phyloP scores from a whole-genome alignment of 2,888 invertebrate genomes.

The Tipula confusa region DNA sequence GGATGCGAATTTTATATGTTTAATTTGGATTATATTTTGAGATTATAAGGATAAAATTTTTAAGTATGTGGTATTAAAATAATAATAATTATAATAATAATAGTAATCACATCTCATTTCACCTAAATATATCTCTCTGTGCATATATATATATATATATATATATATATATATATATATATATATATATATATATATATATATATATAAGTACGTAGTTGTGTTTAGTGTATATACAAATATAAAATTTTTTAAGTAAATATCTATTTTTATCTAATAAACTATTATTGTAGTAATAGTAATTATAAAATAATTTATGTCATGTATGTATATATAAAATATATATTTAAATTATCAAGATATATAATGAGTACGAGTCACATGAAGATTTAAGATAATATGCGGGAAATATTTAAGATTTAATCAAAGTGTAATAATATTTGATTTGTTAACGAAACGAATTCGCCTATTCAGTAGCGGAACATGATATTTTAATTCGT shows the following conservation, averaged over 20 bases:
- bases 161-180: too few species aligned
- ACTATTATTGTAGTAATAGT: neutral
- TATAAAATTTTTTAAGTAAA: neutral
- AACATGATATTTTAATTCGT: too few species aligned
- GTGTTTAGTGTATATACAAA: too few species aligned
- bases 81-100: neutral
- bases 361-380: too few species aligned
- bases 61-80: conserved; percentile 28
- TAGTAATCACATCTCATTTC: conserved; percentile 1
- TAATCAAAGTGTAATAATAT: too few species aligned
- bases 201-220: too few species aligned
- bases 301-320: neutral
- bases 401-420: neutral
- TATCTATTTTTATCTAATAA: neutral
- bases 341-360: too few species aligned
- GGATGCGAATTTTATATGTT: conserved; percentile 30
- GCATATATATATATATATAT: too few species aligned
- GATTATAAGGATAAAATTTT: conserved; percentile 30
- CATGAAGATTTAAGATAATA: neutral
- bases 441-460: too few species aligned
- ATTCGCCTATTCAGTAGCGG: too few species aligned
- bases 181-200: too few species aligned
- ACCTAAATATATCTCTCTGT: neutral
- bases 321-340: neutral
- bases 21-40: conserved; percentile 26